These are phyloP conservation scores for Epinephelus cyanopodus DNA, from an alignment of 2,113 vertebrate genomes.

Conservation along the genomic window DNA sequence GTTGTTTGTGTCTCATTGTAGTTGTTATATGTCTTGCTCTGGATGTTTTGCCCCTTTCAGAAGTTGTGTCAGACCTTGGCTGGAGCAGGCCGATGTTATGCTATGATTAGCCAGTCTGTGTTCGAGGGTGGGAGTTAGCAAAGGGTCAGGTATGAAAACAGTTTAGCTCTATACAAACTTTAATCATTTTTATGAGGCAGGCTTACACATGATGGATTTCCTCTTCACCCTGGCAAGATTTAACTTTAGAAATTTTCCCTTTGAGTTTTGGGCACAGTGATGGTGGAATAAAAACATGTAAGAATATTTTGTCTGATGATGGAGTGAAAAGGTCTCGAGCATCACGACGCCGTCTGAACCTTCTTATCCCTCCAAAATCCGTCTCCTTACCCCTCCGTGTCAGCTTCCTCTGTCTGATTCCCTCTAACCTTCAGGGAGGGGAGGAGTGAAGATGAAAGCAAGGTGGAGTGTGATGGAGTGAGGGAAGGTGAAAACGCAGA, in stretches of 20 bases:
- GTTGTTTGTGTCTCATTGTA: no score
- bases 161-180: no score
- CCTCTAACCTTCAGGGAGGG: slow-evolving; percentile 35
- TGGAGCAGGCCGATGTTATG: no score
- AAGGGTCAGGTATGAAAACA: no score
- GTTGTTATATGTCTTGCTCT: no score
- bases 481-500: slow-evolving; percentile 46
- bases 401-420: slow-evolving; percentile 7
- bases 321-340: not conserved
- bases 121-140: no score
- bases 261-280: not conserved
- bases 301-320: not conserved
- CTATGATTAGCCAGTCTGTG: no score
- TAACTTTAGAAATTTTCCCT: not conserved
- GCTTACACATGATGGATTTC: not conserved
- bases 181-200: no score
- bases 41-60: no score
- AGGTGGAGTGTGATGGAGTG: slow-evolving; percentile 24
- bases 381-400: not conserved
- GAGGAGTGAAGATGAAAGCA: slow-evolving; percentile 33
- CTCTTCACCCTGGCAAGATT: not conserved
- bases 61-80: no score
- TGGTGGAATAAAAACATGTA: not conserved
- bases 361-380: slow-evolving; percentile 4
- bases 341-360: not conserved